Evolutionary conservation across 1,140 invertebrate genomes (phyloP).

Genomic region (Acyrthosiphon pisum): DNA sequence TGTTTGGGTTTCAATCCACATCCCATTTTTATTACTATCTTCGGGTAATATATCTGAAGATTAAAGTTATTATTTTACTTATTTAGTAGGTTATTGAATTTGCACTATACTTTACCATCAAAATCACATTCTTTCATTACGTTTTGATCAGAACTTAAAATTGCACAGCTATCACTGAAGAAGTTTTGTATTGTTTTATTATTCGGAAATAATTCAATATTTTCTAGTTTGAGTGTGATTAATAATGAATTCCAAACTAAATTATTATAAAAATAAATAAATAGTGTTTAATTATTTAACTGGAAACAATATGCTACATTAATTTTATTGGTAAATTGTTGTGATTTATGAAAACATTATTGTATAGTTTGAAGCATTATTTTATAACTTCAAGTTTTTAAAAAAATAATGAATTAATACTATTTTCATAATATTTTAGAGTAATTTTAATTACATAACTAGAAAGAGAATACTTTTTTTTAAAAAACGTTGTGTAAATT

Average conservation of each 20-base stretch:
- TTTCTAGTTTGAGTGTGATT: conserved; percentile 61
- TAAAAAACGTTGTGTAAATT: background rate
- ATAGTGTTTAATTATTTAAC: background rate
- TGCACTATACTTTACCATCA: conserved; percentile 15
- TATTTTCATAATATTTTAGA: background rate
- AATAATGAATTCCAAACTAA: conserved; percentile 69
- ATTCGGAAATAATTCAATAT: conserved; percentile 26
- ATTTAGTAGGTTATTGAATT: background rate
- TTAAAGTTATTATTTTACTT: background rate
- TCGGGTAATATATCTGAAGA: conserved; percentile 37
- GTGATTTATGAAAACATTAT: background rate
- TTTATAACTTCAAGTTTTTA: background rate
- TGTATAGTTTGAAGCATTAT: background rate
- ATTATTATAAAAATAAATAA: background rate
- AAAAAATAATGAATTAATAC: background rate
- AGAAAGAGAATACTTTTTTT: background rate
- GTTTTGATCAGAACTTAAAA: conserved; percentile 42
- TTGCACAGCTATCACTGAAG: conserved; percentile 48
- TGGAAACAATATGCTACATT: background rate
- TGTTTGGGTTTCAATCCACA: conserved; percentile 69
- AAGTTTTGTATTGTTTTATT: conserved; percentile 51
- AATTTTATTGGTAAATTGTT: background rate
- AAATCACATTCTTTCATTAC: conserved; percentile 24
- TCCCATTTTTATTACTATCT: conserved; percentile 58
- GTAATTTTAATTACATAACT: background rate